Evolutionary conservation across 2,113 vertebrate species (phyloP).

Genomic region (Hirundichthys speculiger): DNA sequence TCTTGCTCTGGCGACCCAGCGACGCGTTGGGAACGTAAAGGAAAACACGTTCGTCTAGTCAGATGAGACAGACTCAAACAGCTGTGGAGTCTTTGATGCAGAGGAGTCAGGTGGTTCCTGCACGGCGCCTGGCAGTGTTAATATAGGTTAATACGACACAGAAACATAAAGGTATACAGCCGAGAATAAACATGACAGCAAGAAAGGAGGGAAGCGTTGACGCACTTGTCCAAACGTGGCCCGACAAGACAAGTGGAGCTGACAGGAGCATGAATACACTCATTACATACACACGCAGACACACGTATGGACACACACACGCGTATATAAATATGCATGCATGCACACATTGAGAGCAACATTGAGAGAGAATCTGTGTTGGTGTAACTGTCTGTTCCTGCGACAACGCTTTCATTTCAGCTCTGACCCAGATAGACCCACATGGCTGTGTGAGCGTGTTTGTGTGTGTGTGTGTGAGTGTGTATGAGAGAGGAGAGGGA

Average conservation of each 20-base stretch:
- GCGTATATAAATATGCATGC: background rate
- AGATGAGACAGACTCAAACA: constrained; percentile 63
- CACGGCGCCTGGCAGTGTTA: constrained; percentile 43
- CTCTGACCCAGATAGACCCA: constrained; percentile 67
- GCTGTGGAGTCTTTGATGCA: constrained; percentile 47
- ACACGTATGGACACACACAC: background rate
- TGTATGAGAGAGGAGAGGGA: background rate
- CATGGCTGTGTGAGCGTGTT: constrained; percentile 16
- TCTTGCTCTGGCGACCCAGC: constrained; percentile 35
- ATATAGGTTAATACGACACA: constrained; percentile 68
- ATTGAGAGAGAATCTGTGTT: constrained; percentile 28
- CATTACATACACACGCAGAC: background rate
- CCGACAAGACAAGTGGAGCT: constrained; percentile 46
- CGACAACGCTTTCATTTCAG: constrained; percentile 63
- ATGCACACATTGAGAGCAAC: constrained; percentile 4
- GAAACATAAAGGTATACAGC: constrained; percentile 58
- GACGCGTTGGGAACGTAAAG: constrained; percentile 55
- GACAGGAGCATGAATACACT: constrained; percentile 35
- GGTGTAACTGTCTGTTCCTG: constrained; percentile 58
- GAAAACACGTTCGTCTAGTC: constrained; percentile 50
- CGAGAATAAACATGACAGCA: constrained; percentile 54
- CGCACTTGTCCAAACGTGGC: constrained; percentile 51
- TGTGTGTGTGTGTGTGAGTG: constrained; percentile 1
- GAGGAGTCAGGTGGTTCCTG: constrained; percentile 32
- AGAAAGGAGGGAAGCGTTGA: constrained; percentile 30